phyloP scores from a whole-genome alignment of 2,888 invertebrate species.

The Tetranychus piercei region DNA sequence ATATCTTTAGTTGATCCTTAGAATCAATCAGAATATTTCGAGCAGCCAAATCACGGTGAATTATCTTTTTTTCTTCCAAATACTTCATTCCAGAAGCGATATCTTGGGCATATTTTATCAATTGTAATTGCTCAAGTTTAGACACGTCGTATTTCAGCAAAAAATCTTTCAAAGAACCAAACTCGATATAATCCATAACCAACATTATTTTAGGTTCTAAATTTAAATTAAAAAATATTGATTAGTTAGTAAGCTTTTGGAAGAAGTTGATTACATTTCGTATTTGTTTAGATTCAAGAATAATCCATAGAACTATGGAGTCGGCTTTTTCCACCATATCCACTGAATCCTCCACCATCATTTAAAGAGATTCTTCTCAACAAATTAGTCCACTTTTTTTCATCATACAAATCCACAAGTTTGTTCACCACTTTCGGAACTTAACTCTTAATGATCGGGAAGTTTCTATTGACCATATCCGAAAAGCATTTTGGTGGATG shows the following conservation, averaged over 20 bases:
- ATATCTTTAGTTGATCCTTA: conserved; percentile 65
- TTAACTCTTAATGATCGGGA: too few species aligned
- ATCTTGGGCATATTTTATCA: conserved; percentile 54
- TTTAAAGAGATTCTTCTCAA: too few species aligned
- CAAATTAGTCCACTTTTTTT: too few species aligned
- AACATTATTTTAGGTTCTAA: conserved; percentile 49
- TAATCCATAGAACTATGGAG: too few species aligned
- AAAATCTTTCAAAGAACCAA: conserved; percentile 63
- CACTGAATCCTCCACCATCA: too few species aligned
- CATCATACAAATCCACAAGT: too few species aligned
- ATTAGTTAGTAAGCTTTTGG: background rate
- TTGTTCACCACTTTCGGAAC: too few species aligned
- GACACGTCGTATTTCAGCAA: conserved; percentile 43
- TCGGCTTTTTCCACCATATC: too few species aligned
- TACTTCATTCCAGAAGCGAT: conserved; percentile 81
- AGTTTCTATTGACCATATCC: too few species aligned
- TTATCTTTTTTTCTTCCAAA: conserved; percentile 57
- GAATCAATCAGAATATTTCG: conserved; percentile 70
- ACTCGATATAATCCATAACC: conserved; percentile 72
- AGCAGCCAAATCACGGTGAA: conserved; percentile 73
- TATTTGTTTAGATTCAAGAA: too few species aligned
- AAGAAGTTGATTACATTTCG: background rate
- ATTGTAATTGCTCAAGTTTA: conserved; percentile 46
- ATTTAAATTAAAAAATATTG: too few species aligned
- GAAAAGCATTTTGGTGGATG: background rate